Evolutionary conservation across 2,113 vertebrate species (phyloP), one percentile per base, ranked within the genome.

Genomic region (Paradisaea rubra): DNA sequence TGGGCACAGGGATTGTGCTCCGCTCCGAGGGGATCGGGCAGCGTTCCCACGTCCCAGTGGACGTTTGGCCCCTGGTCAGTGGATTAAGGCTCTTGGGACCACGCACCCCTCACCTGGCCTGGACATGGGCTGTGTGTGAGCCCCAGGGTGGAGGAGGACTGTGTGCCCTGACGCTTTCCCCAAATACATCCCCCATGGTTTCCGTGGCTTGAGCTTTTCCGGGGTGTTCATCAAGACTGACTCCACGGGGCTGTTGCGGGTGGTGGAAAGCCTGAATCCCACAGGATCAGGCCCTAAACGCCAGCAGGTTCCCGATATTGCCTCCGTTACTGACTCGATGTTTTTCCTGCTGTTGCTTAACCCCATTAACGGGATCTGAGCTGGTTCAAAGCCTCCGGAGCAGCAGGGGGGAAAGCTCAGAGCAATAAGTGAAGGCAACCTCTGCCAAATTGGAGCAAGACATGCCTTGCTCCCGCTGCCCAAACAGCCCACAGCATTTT

Each of bases 1-100:
- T 39, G 12, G 0, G 74, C 49, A 2, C 7, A 45, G n/a, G 39
- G 64, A 2, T 4, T 0, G 44, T 15, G 89, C 64, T 39, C 8
- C 0, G 27, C 59, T 53, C 45, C 0, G 0, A 23, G 57, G 41
- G 41, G 41, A 4, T 0, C 0, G 8, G 52, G 61, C 66, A 42
- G 47, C 10, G 1, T 3, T 54, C 60, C 63, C 0, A 0, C 0
- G 0, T 16, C 41, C 27, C 6, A 2, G 35, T 0, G 53, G 39
- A 0, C 4, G 21, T 14, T 54, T 2, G 1, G 33, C 9, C 15
- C 39, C 28, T 2, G 8, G 6, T 1, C 1, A 15, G 25, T 1
- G 44, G 39, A 24, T 47, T 18, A 0, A n/a, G 14, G 37, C 9
- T 27, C 52, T n/a, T 0, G 7, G 61, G 49, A 42, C 15, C 52